phyloP scores from a whole-genome alignment of 2,888 invertebrate species.

The Cephus spinipes region DNA sequence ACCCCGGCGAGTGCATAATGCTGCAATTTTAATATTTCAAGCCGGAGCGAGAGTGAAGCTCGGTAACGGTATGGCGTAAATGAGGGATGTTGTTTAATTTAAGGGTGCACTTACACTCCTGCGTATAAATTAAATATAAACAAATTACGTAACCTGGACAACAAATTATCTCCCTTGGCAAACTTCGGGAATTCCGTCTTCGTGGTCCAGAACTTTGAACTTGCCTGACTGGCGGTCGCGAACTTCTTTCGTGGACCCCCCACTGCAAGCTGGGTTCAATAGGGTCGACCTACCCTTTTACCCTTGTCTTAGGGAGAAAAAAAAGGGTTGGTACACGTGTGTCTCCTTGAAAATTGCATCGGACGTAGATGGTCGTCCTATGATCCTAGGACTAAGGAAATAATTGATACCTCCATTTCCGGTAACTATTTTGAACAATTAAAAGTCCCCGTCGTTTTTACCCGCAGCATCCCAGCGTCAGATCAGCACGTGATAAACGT shows the following conservation, averaged over 20 bases:
- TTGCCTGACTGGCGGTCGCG: not conserved
- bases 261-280: not conserved
- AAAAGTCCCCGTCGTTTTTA: not conserved
- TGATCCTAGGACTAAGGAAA: too few relatives aligned
- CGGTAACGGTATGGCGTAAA: not conserved
- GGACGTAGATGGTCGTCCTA: too few relatives aligned
- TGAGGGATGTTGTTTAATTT: slow-evolving; percentile 20
- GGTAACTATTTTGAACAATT: not conserved
- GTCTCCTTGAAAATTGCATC: too few relatives aligned
- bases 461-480: not conserved
- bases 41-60: slow-evolving; percentile 1
- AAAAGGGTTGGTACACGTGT: too few relatives aligned
- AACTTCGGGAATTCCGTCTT: not conserved
- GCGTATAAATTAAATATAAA: slow-evolving; percentile 24
- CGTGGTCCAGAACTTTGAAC: not conserved
- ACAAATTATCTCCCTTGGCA: not conserved
- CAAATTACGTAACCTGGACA: not conserved
- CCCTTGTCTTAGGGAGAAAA: not conserved
- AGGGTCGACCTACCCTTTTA: not conserved
- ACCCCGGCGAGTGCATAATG: not conserved
- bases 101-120: slow-evolving; percentile 17
- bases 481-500: not conserved
- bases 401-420: too few relatives aligned
- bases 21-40: slow-evolving; percentile 21
- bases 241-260: not conserved